A percentile compares a stretch with the other conserved stretches of the same genome.
phyloP scores from a whole-genome alignment of 2,797 vertebrate species.

The Dryobates pubescens region DNA sequence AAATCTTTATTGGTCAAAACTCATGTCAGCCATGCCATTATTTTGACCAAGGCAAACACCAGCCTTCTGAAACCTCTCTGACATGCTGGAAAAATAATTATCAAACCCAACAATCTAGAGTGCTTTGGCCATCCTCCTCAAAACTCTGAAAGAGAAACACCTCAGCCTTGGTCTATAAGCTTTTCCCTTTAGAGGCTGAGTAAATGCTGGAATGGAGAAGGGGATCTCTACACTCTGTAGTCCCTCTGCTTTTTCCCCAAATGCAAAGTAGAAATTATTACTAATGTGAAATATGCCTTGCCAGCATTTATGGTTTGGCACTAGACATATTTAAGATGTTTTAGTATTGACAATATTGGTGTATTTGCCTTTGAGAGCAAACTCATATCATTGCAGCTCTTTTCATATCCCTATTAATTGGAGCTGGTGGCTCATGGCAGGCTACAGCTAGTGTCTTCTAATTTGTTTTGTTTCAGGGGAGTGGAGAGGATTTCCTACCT shows the following conservation, averaged over 20 bases:
- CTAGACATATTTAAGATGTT: not conserved
- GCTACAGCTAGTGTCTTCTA: not conserved
- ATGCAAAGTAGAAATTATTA: not conserved
- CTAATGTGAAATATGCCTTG: not conserved
- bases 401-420: not conserved
- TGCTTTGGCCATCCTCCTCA: not conserved
- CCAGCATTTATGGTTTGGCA: not conserved
- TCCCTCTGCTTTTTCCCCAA: not conserved
- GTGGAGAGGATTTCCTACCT: not conserved
- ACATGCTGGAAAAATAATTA: not conserved
- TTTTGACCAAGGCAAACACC: slow-evolving; percentile 12
- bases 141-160: not conserved
- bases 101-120: not conserved
- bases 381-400: not conserved
- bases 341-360: not conserved
- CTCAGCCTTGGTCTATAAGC: not conserved
- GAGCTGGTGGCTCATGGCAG: not conserved
- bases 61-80: not conserved
- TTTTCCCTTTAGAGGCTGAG: not conserved
- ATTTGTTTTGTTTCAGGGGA: not conserved
- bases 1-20: slow-evolving; percentile 24
- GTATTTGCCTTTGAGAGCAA: not conserved
- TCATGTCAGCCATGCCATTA: not conserved
- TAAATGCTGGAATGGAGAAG: not conserved
- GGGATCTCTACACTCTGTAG: not conserved